Evolutionary conservation across 2,888 invertebrate species (phyloP).

Genomic region (Esperia sulphurella): DNA sequence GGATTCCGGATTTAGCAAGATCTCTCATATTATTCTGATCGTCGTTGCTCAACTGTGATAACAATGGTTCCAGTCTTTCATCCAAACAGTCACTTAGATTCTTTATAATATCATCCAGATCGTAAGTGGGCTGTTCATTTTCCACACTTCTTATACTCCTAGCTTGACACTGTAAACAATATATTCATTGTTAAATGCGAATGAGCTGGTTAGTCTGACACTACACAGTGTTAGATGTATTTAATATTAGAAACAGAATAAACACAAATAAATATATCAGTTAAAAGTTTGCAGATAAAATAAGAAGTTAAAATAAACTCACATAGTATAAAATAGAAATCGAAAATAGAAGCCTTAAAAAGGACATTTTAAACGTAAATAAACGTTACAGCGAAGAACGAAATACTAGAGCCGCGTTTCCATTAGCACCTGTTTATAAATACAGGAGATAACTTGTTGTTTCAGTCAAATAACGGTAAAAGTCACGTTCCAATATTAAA

Average conservation of each 20-base stretch:
- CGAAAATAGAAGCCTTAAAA: conserved; percentile 27
- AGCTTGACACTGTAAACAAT: background rate
- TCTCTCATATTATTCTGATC: conserved; percentile 10
- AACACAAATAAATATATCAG: background rate
- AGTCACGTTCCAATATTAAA: conserved; percentile 40
- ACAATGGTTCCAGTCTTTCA: conserved; percentile 13
- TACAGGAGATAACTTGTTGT: conserved; percentile 16
- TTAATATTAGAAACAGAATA: too few species aligned
- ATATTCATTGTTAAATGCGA: background rate
- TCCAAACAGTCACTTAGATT: conserved; percentile 13
- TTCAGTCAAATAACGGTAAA: conserved; percentile 23
- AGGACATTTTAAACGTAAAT: conserved; percentile 28
- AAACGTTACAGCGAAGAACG: background rate
- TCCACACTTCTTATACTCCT: background rate
- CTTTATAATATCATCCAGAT: conserved; percentile 8
- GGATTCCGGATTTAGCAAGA: conserved; percentile 9
- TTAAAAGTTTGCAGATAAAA: too few species aligned
- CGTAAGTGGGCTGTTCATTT: background rate
- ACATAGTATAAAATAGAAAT: conserved; percentile 29
- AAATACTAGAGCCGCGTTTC: conserved; percentile 3
- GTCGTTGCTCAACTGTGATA: conserved; percentile 5
- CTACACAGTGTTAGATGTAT: too few species aligned
- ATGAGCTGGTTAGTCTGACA: background rate
- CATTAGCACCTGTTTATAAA: conserved; percentile 22
- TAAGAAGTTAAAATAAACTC: conserved; percentile 31